Evolutionary conservation across 2,888 invertebrate species (phyloP).

Genomic region (Chrysolina americana): DNA sequence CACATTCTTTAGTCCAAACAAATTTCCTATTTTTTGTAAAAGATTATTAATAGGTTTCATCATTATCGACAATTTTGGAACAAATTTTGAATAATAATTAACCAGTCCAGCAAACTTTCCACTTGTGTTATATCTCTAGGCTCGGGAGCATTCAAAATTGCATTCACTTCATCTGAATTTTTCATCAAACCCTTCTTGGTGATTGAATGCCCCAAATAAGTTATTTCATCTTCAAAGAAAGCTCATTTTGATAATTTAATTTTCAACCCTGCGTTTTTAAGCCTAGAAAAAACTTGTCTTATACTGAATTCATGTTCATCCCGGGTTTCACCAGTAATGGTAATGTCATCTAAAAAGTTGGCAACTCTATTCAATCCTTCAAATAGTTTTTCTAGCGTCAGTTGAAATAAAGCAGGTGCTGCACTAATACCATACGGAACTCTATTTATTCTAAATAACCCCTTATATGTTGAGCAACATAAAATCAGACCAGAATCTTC

Average conservation of each 20-base stretch:
- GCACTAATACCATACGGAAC: constrained; percentile 63
- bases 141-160: constrained; percentile 42
- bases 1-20: constrained; percentile 43
- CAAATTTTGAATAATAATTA: constrained; percentile 43
- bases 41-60: constrained; percentile 42
- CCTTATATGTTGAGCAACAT: constrained; percentile 61
- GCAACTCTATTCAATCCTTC: constrained; percentile 56
- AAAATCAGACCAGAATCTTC: constrained; percentile 56
- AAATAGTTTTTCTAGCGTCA: constrained; percentile 61
- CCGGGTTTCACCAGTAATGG: constrained; percentile 54
- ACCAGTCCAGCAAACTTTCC: constrained; percentile 37
- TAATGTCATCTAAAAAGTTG: constrained; percentile 60
- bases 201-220: constrained; percentile 59
- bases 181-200: constrained; percentile 47
- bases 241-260: constrained; percentile 60
- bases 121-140: constrained; percentile 31
- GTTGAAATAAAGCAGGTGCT: constrained; percentile 64
- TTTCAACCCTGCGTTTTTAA: constrained; percentile 54
- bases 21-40: constrained; percentile 43
- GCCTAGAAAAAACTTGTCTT: constrained; percentile 51
- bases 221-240: constrained; percentile 59
- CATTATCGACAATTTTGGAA: constrained; percentile 35
- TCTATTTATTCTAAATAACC: constrained; percentile 60
- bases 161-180: constrained; percentile 41
- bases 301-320: constrained; percentile 53